These are phyloP conservation scores for Macrophya alboannulata DNA, from an alignment of 2,888 invertebrate species.

Conservation along the genomic window DNA sequence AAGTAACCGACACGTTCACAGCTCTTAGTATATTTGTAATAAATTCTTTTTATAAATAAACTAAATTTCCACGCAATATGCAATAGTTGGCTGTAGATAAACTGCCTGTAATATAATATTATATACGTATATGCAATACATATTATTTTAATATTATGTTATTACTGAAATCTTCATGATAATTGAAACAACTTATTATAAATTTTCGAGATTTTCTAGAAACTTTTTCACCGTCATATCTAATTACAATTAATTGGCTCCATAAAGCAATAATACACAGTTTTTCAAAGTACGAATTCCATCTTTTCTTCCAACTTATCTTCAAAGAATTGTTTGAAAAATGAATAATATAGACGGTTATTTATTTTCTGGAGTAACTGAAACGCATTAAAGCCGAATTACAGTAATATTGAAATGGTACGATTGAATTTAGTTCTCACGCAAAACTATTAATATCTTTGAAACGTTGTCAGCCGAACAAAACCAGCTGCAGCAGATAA, in stretches of 20 bases:
- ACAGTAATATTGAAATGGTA: not conserved
- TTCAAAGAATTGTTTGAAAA: not conserved
- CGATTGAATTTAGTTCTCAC: not conserved
- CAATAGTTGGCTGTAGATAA: not conserved
- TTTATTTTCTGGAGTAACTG: not conserved
- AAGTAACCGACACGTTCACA: not conserved
- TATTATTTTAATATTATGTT: not conserved
- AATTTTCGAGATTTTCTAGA: not conserved
- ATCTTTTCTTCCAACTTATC: not conserved
- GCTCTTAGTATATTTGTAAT: not conserved
- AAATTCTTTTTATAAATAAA: not conserved
- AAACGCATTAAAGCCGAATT: not conserved
- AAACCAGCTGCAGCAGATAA: not conserved
- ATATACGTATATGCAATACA: not conserved
- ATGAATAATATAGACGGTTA: not conserved
- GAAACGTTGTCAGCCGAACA: not conserved
- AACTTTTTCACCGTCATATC: not conserved
- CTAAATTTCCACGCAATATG: not conserved
- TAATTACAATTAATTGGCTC: not conserved
- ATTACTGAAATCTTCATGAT: not conserved
- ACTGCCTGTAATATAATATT: not conserved
- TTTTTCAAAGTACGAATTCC: not conserved
- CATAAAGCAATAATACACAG: not conserved
- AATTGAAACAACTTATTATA: not conserved
- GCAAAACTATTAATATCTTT: not conserved